Conservation (phyloP, 2,113 vertebrate species). For the Phocoena phocoena region DNA sequence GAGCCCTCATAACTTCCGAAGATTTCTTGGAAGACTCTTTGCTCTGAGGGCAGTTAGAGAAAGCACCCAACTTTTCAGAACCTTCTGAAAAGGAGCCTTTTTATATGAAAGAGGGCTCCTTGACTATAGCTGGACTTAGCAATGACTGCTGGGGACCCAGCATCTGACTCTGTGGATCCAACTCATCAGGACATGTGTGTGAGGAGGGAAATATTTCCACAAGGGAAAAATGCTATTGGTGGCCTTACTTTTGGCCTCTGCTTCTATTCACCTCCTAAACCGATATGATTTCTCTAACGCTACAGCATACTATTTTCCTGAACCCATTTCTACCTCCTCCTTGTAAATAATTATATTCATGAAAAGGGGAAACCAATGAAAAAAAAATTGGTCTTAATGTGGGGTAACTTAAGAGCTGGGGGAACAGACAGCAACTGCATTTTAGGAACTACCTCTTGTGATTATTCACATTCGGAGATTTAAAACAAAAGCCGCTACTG, state of each 20-base stretch:
- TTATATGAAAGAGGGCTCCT: constrained; percentile 14
- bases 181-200: neutral
- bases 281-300: neutral
- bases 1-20: neutral
- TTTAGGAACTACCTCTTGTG: constrained; percentile 6
- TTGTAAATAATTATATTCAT: neutral
- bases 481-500: constrained; percentile 46
- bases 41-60: constrained; percentile 21
- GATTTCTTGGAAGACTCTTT: neutral
- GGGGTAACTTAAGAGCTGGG: neutral
- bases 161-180: neutral
- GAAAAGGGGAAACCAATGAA: neutral
- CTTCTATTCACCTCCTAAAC: neutral
- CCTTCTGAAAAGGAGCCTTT: constrained; percentile 12
- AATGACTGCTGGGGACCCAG: neutral
- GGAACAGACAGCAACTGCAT: neutral
- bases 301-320: neutral
- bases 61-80: neutral
- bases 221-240: neutral
- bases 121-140: neutral
- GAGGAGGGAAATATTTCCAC: neutral
- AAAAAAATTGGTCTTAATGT: neutral
- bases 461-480: constrained; percentile 35
- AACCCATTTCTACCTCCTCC: neutral
- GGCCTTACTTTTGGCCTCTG: neutral